These are phyloP conservation scores for Phalangium opilio DNA, from an alignment of 2,888 invertebrate species.

Conservation along the genomic window DNA sequence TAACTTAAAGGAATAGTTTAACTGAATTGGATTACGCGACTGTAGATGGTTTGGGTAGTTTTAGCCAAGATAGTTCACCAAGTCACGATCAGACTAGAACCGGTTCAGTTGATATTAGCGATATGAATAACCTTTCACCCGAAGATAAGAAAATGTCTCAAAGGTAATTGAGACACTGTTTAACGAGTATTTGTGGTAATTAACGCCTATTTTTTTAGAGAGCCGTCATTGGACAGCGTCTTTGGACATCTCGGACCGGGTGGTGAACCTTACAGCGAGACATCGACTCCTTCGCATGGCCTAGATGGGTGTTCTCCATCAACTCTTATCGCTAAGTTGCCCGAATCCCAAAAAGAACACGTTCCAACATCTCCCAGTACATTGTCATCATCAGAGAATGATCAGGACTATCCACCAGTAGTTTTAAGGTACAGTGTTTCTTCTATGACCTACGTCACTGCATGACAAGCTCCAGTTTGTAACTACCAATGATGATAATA, in stretches of 20 bases:
- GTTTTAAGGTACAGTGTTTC: too few relatives aligned
- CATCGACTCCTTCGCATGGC: slow-evolving; percentile 11
- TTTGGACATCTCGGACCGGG: slow-evolving; percentile 9
- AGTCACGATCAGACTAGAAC: slow-evolving; percentile 21
- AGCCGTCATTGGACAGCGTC: slow-evolving; percentile 16
- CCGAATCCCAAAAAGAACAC: too few relatives aligned
- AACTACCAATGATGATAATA: too few relatives aligned
- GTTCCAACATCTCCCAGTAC: slow-evolving; percentile 6
- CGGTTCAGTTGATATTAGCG: slow-evolving; percentile 20
- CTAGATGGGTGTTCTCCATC: slow-evolving; percentile 1
- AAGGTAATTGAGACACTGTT: too few relatives aligned
- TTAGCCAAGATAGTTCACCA: slow-evolving; percentile 21
- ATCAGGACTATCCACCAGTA: neutral
- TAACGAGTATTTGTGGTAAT: neutral
- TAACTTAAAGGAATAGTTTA: neutral
- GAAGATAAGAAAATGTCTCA: neutral
- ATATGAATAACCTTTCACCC: slow-evolving; percentile 12
- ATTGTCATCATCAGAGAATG: neutral
- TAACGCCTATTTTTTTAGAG: slow-evolving; percentile 8
- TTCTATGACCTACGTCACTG: too few relatives aligned
- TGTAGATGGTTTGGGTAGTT: too few relatives aligned
- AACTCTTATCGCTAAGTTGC: too few relatives aligned
- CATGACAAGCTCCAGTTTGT: too few relatives aligned
- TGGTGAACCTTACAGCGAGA: slow-evolving; percentile 7
- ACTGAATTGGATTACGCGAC: neutral